Conservation (phyloP, 2,888 invertebrate genomes). For the Sphaeridia pumilis region DNA sequence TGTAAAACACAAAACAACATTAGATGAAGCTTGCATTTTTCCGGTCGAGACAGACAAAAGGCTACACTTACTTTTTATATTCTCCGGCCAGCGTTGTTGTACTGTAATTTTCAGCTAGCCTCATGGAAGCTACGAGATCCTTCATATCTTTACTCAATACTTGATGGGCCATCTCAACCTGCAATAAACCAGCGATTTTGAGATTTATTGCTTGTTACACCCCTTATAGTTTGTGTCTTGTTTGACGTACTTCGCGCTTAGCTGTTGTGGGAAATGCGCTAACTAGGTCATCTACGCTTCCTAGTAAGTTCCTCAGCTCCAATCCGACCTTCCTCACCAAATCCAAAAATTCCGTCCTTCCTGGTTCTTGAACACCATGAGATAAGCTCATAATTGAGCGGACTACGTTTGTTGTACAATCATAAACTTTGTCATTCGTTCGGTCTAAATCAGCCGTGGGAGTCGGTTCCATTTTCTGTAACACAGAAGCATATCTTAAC, state of each 20-base stretch:
- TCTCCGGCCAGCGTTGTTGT: constrained; percentile 81
- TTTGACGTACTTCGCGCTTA: constrained; percentile 45
- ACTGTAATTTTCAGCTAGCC: constrained; percentile 80
- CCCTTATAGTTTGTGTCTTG: too few species aligned
- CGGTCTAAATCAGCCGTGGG: constrained; percentile 59
- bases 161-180: constrained; percentile 93
- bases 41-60: too few species aligned
- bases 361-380: constrained; percentile 63
- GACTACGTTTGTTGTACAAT: constrained; percentile 78
- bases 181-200: too few species aligned
- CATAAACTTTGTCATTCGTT: constrained; percentile 72
- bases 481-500: too few species aligned
- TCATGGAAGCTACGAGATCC: constrained; percentile 82
- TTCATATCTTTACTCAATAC: constrained; percentile 94
- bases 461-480: constrained; percentile 51
- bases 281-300: constrained; percentile 74
- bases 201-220: too few species aligned
- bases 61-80: constrained; percentile 79
- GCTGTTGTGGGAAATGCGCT: constrained; percentile 61
- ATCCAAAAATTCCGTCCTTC: constrained; percentile 55
- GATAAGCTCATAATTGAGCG: constrained; percentile 79
- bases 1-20: constrained; percentile 43
- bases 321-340: constrained; percentile 66
- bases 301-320: constrained; percentile 64
- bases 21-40: too few species aligned